Conservation (phyloP, 1,140 invertebrate species). For the Philotrypesis tridentata region DNA sequence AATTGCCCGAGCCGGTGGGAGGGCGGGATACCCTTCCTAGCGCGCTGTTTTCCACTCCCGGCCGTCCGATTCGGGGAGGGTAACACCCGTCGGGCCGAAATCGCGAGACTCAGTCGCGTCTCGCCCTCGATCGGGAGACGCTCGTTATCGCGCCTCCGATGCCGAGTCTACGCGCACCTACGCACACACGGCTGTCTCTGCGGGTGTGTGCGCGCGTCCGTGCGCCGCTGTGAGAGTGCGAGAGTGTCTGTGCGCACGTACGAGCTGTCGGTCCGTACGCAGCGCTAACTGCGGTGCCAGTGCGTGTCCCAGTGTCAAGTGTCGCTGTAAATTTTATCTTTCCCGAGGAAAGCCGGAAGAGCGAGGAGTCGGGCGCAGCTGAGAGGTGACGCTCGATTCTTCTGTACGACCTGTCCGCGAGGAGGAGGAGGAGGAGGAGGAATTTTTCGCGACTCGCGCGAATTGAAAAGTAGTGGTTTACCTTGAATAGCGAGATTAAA, state of each 20-base stretch:
- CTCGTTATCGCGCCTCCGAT: neutral
- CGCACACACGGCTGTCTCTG: neutral
- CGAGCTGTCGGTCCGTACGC: too few species aligned
- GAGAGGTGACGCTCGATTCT: too few species aligned
- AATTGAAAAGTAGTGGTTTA: too few species aligned
- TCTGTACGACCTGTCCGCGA: too few species aligned
- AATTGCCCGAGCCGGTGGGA: constrained; percentile 10
- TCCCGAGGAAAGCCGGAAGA: neutral
- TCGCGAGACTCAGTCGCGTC: constrained; percentile 62
- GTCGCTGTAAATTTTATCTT: neutral
- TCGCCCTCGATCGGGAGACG: constrained; percentile 56
- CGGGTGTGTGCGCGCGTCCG: neutral
- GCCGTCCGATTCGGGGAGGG: constrained; percentile 56
- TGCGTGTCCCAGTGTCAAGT: neutral
- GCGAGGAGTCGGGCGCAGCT: too few species aligned
- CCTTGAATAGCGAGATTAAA: neutral
- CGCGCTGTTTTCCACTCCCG: constrained; percentile 47
- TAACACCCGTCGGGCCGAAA: constrained; percentile 56
- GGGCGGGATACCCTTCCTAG: constrained; percentile 14
- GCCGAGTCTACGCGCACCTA: neutral
- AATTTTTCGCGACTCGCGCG: neutral
- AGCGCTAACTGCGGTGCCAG: neutral
- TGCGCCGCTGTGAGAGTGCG: too few species aligned
- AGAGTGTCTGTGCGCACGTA: too few species aligned
- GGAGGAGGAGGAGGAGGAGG: neutral